Evolutionary conservation across 2,113 vertebrate species (phyloP).

Genomic region (Trogon surrucura): DNA sequence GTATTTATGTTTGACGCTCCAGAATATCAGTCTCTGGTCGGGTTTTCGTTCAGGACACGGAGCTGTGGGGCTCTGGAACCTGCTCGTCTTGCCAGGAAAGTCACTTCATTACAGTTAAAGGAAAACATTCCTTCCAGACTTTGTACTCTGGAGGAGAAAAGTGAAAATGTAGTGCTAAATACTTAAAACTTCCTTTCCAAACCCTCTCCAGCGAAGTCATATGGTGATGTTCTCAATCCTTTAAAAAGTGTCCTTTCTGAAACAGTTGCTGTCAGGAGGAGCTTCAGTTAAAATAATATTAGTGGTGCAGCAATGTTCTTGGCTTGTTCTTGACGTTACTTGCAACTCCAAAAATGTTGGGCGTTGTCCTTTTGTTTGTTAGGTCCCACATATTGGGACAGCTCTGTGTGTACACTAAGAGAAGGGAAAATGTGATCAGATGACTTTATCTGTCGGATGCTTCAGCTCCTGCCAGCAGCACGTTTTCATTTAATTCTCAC

Average conservation of each 20-base stretch:
- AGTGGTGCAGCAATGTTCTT: not conserved
- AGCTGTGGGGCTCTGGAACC: not conserved
- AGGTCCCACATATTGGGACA: not conserved
- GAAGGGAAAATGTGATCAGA: not conserved
- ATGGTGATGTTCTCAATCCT: not conserved
- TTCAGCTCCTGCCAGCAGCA: not conserved
- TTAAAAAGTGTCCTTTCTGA: not conserved
- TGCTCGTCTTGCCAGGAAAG: not conserved
- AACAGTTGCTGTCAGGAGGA: not conserved
- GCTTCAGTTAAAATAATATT: not conserved
- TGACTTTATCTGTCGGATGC: accelerated
- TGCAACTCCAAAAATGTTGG: not conserved
- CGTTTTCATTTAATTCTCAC: not conserved
- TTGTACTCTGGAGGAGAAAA: not conserved
- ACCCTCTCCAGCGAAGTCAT: not conserved
- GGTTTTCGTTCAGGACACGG: not conserved
- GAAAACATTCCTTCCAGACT: not conserved
- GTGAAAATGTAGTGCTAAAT: not conserved
- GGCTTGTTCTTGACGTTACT: not conserved
- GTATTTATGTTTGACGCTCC: not conserved
- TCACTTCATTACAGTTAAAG: not conserved
- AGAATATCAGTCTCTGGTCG: not conserved
- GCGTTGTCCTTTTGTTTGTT: not conserved
- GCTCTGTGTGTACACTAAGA: not conserved
- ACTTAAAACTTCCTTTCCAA: not conserved